A percentile compares a stretch with the other conserved stretches of the same genome.
phyloP scores from a whole-genome alignment of 2,888 invertebrate species.

The Epsilonema sp. region DNA sequence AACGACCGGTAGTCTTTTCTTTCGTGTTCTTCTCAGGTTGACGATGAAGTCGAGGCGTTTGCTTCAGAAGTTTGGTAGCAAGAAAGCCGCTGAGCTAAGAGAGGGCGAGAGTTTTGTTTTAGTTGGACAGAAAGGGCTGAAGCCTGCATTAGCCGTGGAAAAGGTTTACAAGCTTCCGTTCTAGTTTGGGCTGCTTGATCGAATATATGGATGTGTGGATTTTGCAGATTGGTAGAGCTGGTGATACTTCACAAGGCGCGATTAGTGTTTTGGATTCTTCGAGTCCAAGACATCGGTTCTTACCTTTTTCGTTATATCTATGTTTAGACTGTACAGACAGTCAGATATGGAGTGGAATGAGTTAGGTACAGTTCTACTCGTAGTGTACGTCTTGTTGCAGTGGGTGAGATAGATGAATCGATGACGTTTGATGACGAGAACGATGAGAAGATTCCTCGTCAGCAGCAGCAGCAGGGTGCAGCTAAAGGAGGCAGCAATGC shows the following conservation, averaged over 20 bases:
- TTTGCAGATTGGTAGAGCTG: not conserved
- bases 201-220: not conserved
- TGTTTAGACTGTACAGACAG: too few relatives aligned
- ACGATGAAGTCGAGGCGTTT: not conserved
- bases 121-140: slow-evolving; percentile 30
- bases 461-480: too few relatives aligned
- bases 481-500: too few relatives aligned
- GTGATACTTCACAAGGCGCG: not conserved
- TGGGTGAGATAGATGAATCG: not conserved
- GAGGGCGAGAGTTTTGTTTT: slow-evolving; percentile 29
- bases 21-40: not conserved
- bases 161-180: slow-evolving; percentile 13
- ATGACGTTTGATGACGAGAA: not conserved
- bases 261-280: too few relatives aligned
- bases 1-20: too few relatives aligned
- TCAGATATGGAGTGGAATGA: too few relatives aligned
- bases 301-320: not conserved
- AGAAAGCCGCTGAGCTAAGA: slow-evolving; percentile 19
- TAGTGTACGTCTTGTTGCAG: too few relatives aligned
- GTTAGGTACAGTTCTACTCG: too few relatives aligned
- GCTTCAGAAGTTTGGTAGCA: slow-evolving; percentile 27
- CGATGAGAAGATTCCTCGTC: too few relatives aligned
- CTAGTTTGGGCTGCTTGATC: not conserved
- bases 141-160: slow-evolving; percentile 28
- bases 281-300: not conserved